Percentiles rank a stretch among this genome's conserved stretches.
Conservation (phyloP, 2,888 invertebrate species). For the Thereva unica region DNA sequence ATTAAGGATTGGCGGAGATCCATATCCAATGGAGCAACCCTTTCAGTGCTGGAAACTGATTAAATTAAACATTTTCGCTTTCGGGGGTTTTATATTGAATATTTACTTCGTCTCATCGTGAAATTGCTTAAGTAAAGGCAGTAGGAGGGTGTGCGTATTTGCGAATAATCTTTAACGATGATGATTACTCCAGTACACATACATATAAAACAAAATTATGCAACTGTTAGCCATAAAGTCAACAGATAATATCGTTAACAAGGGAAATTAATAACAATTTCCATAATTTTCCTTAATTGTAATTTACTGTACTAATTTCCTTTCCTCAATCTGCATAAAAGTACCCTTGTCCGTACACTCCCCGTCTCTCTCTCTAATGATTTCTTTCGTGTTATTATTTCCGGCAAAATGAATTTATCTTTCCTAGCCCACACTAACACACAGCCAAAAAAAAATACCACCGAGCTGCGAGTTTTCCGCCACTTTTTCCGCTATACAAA, state of each 20-base stretch:
- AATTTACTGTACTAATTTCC: constrained; percentile 39
- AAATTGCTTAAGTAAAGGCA: too few species aligned
- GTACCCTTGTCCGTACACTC: background rate
- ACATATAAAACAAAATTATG: too few species aligned
- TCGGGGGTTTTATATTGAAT: too few species aligned
- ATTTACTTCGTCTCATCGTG: too few species aligned
- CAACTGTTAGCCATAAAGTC: too few species aligned
- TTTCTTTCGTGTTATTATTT: constrained; percentile 39
- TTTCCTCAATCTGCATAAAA: constrained; percentile 34
- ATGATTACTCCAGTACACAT: too few species aligned
- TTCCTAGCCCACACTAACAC: constrained; percentile 19
- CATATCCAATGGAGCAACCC: too few species aligned
- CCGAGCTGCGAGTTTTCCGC: constrained; percentile 19
- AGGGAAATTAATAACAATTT: constrained; percentile 39
- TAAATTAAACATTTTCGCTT: too few species aligned
- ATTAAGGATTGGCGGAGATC: too few species aligned
- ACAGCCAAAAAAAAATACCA: background rate
- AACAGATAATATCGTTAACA: constrained; percentile 34
- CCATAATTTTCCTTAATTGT: constrained; percentile 40
- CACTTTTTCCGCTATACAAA: constrained; percentile 21
- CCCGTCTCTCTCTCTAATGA: constrained; percentile 31
- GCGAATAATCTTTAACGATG: too few species aligned
- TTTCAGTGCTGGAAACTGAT: too few species aligned
- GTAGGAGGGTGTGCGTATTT: too few species aligned
- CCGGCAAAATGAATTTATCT: constrained; percentile 40